Conservation (phyloP, 2,888 invertebrate genomes). For the Drosophila neonasuta region DNA sequence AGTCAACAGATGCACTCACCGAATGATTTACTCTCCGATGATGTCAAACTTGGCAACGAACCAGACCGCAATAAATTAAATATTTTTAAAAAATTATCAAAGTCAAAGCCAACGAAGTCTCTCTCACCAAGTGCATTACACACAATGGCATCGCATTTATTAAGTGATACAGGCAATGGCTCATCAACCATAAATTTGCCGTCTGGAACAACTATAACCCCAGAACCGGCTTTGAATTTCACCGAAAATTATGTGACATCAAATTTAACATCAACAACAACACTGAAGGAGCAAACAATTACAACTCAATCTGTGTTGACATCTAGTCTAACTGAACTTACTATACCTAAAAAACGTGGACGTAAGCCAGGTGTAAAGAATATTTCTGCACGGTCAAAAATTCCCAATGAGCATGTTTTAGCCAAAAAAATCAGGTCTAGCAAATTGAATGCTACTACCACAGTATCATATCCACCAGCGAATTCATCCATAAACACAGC, state of each 20-base stretch:
- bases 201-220: conserved; percentile 81
- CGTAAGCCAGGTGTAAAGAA: conserved; percentile 80
- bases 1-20: neutral
- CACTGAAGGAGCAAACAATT: conserved; percentile 6
- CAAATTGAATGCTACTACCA: neutral
- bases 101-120: conserved; percentile 64
- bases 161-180: conserved; percentile 15
- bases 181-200: conserved; percentile 76
- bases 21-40: conserved; percentile 16
- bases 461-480: conserved; percentile 1
- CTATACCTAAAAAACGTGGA: conserved; percentile 79
- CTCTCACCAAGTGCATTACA: conserved; percentile 40
- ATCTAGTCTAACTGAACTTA: conserved; percentile 25
- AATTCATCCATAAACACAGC: neutral
- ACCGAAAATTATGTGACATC: conserved; percentile 15
- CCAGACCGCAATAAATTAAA: conserved; percentile 93
- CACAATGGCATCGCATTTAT: conserved; percentile 31
- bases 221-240: conserved; percentile 53
- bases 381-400: conserved; percentile 48
- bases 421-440: conserved; percentile 28
- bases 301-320: neutral
- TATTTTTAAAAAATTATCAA: conserved; percentile 93
- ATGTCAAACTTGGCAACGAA: conserved; percentile 87
- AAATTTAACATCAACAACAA: neutral
- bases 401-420: conserved; percentile 1